A percentile compares a stretch with the other conserved stretches of the same genome.
Evolutionary conservation across 2,888 invertebrate genomes (phyloP).

Genomic region (Drosophila bunnanda): DNA sequence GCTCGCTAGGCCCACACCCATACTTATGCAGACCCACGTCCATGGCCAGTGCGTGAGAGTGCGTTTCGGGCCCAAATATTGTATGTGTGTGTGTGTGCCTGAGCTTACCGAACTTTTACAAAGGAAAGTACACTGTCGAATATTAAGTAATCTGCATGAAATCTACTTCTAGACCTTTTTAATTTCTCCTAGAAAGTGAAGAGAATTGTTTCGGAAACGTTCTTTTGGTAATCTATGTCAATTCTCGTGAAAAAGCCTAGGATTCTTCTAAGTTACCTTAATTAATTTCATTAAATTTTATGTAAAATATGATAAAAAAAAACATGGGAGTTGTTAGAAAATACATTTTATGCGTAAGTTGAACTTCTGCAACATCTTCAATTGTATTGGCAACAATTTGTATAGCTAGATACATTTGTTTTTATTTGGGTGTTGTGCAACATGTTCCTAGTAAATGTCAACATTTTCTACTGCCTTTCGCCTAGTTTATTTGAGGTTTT

Average conservation of each 20-base stretch:
- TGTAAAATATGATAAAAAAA: not conserved
- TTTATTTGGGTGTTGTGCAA: not conserved
- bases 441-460: not conserved
- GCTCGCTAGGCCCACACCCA: slow-evolving; percentile 52
- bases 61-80: slow-evolving; percentile 43
- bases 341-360: too few relatives aligned
- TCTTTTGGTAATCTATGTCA: not conserved
- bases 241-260: not conserved
- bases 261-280: not conserved
- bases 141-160: not conserved
- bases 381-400: not conserved
- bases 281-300: not conserved
- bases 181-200: not conserved
- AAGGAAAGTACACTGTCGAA: not conserved
- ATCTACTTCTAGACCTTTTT: not conserved
- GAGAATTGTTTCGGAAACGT: too few relatives aligned
- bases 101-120: slow-evolving; percentile 18
- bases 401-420: not conserved
- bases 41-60: slow-evolving; percentile 42
- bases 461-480: not conserved
- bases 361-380: not conserved
- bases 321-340: too few relatives aligned
- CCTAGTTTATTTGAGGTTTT: not conserved
- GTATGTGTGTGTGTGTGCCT: not conserved
- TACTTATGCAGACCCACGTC: slow-evolving; percentile 27